Conservation (phyloP, 1,140 invertebrate species). For the Vollenhovia emeryi region DNA sequence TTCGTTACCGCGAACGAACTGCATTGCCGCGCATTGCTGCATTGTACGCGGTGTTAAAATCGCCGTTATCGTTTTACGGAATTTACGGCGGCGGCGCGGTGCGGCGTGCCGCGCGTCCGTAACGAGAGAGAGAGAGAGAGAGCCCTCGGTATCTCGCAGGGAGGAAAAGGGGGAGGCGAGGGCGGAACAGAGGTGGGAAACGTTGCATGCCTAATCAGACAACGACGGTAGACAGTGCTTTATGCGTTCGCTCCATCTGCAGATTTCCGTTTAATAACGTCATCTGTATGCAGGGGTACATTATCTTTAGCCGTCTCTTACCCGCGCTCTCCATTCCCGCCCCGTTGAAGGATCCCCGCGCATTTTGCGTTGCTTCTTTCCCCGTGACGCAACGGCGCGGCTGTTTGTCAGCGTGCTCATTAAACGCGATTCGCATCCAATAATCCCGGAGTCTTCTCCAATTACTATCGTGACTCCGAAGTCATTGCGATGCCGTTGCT, state of each 20-base stretch:
- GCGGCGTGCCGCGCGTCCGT: slow-evolving; percentile 4
- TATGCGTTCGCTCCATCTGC: slow-evolving; percentile 62
- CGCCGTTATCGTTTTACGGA: slow-evolving; percentile 38
- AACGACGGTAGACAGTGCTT: slow-evolving; percentile 65
- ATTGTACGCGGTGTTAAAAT: slow-evolving; percentile 48
- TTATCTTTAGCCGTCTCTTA: slow-evolving; percentile 62
- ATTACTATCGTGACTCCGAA: neutral
- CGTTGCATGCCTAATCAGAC: slow-evolving; percentile 70
- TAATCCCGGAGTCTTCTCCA: neutral
- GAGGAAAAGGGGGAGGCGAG: neutral
- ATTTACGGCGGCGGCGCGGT: slow-evolving; percentile 29
- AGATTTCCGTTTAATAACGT: slow-evolving; percentile 71
- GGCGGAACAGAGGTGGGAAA: neutral
- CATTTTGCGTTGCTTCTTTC: slow-evolving; percentile 39
- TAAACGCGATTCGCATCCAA: neutral
- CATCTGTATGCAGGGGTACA: slow-evolving; percentile 70
- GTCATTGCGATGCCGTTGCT: neutral
- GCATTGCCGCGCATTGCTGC: slow-evolving; percentile 5
- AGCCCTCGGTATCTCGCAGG: neutral
- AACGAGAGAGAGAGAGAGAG: slow-evolving; percentile 15
- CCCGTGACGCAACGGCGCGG: neutral
- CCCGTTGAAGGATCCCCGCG: neutral
- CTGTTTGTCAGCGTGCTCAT: slow-evolving; percentile 22
- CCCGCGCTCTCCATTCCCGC: neutral
- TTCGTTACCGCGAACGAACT: slow-evolving; percentile 8